Evolutionary conservation across 2,888 invertebrate genomes (phyloP).

Genomic region (Lepidocyrtoides sp.): DNA sequence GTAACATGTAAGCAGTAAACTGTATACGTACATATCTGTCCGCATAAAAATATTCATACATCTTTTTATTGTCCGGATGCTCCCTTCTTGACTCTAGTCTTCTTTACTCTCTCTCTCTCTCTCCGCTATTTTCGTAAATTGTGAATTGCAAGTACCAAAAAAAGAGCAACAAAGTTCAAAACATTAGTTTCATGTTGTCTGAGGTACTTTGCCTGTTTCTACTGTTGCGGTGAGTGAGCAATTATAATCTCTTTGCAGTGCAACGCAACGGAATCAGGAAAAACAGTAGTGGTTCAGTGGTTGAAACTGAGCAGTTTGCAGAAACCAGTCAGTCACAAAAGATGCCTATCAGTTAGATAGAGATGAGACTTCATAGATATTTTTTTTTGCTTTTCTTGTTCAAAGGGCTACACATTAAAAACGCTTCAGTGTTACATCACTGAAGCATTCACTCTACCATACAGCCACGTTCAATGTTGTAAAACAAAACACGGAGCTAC

Average conservation of each 20-base stretch:
- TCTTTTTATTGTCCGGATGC: slow-evolving; percentile 45
- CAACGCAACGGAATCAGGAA: slow-evolving; percentile 46
- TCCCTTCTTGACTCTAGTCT: slow-evolving; percentile 27
- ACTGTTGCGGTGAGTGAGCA: slow-evolving; percentile 37
- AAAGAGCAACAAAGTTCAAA: not conserved
- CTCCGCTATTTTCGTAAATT: slow-evolving; percentile 14
- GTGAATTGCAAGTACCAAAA: not conserved
- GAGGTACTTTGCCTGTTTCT: not conserved
- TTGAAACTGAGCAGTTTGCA: slow-evolving; percentile 29
- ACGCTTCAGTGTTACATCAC: not conserved
- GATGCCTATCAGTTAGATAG: not conserved
- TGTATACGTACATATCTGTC: not conserved
- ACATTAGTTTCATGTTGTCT: not conserved
- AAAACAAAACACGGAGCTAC: not conserved
- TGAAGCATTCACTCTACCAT: not conserved
- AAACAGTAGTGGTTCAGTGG: slow-evolving; percentile 10
- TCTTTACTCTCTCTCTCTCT: too few relatives aligned
- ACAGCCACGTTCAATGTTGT: not conserved
- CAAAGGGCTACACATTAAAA: slow-evolving; percentile 19
- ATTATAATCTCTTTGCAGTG: slow-evolving; percentile 37
- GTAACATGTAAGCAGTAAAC: not conserved
- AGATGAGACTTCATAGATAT: not conserved
- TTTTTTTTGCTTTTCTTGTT: not conserved
- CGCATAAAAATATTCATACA: not conserved
- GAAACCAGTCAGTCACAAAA: slow-evolving; percentile 26